Evolutionary conservation across 1,140 invertebrate species (phyloP), one percentile per base, ranked within the genome.

Genomic region (Euura saliciscinereae): DNA sequence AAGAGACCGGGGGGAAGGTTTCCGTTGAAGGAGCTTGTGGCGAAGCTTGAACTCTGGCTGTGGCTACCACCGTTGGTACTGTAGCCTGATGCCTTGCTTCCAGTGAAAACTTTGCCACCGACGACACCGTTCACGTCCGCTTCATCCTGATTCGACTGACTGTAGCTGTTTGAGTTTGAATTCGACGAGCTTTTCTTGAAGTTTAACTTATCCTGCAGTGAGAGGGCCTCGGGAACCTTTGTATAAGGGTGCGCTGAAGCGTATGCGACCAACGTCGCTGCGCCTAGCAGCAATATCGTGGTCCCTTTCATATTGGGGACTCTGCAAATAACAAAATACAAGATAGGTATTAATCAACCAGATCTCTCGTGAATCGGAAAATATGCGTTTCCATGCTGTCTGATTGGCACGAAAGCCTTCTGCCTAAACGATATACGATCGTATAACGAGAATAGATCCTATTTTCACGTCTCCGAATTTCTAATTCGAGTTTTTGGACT

Each of bases 241-340:
- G 78, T 73, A 44, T 79, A 79, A 0, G 79, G 77, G 13, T 75
- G 69, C 10, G 76, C 79, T 42, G 72, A 75, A 10, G 66, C 73
- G 6, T 71, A 68, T 43, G 73, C 73, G 65, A 44, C 68, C 45
- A 78, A 76, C 64, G 73, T 68, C 11, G 74, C 77, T 71, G 76
- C 74, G 44, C 73, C 75, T 5, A 82, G 73, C 68, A 81, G 71
- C 4, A 79, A 43, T 65, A 76, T 65, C 10, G 74, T 74, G 51
- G 45, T 68, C 74, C 72, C 65, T 46, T 68, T 78, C 82, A 84
- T 84, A 43, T 74, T 79, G 46, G 67, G 44, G n/a, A 10, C 78
- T 71, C 79, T 81, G 70, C 4, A 75, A 69, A 69, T 43, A 44
- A 45, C n/a, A 2, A 7, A 46, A 76, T 67, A 43, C 42, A 78